These are phyloP conservation scores for Cephus spinipes DNA, from an alignment of 2,888 invertebrate genomes.

Conservation along the genomic window DNA sequence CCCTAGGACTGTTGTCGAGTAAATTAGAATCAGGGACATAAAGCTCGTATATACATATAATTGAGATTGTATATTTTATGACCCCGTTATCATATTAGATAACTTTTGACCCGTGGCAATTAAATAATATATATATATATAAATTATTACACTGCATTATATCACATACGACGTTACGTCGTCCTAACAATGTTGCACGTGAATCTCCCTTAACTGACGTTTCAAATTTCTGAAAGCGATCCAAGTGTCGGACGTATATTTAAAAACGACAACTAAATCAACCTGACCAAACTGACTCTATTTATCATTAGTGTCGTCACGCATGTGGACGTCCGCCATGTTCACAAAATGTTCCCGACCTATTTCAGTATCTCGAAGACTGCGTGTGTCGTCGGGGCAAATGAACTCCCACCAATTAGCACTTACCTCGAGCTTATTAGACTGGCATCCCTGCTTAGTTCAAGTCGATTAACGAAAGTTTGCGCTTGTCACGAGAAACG, in stretches of 20 bases:
- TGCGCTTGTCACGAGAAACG: conserved; percentile 32
- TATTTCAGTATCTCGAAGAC: conserved; percentile 19
- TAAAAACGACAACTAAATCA: neutral
- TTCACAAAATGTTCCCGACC: neutral
- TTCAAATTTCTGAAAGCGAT: neutral
- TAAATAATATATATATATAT: neutral
- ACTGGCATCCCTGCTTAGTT: conserved; percentile 23
- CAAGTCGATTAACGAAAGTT: conserved; percentile 40
- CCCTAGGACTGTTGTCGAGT: neutral
- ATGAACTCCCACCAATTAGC: conserved; percentile 38
- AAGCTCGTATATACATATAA: neutral
- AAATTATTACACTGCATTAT: neutral
- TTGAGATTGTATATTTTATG: neutral
- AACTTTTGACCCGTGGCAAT: neutral
- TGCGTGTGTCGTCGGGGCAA: conserved; percentile 28
- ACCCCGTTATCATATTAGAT: neutral
- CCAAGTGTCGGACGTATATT: neutral
- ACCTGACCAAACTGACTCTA: neutral
- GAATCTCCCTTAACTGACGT: neutral
- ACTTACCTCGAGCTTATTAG: conserved; percentile 31
- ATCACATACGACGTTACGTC: neutral
- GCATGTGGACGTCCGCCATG: neutral
- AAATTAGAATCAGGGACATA: neutral
- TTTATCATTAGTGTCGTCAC: neutral
- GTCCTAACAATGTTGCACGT: neutral